Evolutionary conservation across 2,113 vertebrate genomes (phyloP).

Genomic region (Cottus gobio): DNA sequence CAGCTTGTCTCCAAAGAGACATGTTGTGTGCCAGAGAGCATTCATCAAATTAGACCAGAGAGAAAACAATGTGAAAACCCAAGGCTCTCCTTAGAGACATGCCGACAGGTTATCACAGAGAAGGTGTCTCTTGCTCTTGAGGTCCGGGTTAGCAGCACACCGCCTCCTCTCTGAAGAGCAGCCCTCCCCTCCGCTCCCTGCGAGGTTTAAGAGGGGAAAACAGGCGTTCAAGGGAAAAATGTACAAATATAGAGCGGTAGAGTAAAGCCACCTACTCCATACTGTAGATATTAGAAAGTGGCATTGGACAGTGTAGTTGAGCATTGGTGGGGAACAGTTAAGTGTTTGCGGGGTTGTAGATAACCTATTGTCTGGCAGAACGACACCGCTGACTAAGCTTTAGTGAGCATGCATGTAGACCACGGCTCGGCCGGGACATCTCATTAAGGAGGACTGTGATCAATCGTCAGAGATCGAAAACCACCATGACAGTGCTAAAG

Average conservation of each 20-base stretch:
- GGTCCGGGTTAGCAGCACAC: constrained; percentile 49
- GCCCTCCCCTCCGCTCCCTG: neutral
- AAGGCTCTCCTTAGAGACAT: constrained; percentile 67
- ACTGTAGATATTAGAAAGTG: constrained; percentile 23
- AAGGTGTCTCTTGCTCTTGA: constrained; percentile 73
- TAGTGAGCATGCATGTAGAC: constrained; percentile 40
- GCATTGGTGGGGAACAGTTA: constrained; percentile 16
- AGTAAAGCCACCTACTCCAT: constrained; percentile 28
- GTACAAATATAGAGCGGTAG: constrained; percentile 40
- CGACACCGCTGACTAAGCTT: constrained; percentile 69
- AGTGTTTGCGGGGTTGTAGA: constrained; percentile 48
- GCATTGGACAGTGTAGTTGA: constrained; percentile 10
- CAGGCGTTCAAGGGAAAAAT: constrained; percentile 31
- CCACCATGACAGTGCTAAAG: constrained; percentile 66
- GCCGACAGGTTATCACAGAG: constrained; percentile 81
- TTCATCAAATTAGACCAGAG: constrained; percentile 83
- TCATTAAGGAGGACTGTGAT: constrained; percentile 74
- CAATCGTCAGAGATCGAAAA: constrained; percentile 76
- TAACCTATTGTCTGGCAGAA: constrained; percentile 46
- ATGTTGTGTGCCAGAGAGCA: constrained; percentile 78
- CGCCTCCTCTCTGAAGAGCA: constrained; percentile 56
- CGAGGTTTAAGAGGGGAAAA: constrained; percentile 35
- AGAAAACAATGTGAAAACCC: constrained; percentile 77
- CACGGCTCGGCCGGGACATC: constrained; percentile 51
- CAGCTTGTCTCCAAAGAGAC: constrained; percentile 81